Conservation (phyloP, 2,888 invertebrate species). For the Omphaloscelis lunosa region DNA sequence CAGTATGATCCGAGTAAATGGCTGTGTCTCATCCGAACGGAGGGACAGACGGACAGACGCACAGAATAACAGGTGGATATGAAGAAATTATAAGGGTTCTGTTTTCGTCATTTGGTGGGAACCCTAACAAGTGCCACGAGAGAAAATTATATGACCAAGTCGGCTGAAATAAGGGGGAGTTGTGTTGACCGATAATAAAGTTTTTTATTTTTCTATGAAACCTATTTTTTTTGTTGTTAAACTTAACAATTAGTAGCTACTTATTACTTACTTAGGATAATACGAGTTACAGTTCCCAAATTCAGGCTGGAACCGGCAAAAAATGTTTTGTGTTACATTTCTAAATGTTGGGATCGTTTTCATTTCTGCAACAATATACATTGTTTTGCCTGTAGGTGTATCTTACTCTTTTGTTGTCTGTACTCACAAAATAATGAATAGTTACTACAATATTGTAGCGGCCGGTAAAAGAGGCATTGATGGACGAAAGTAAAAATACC, state of each 20-base stretch:
- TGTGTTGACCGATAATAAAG: too few species aligned
- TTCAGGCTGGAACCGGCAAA: conserved; percentile 80
- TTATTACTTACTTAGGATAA: conserved; percentile 69
- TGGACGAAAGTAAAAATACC: neutral
- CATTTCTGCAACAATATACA: conserved; percentile 61
- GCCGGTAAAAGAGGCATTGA: neutral
- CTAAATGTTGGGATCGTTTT: conserved; percentile 46
- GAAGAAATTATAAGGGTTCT: neutral
- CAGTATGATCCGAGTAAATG: too few species aligned
- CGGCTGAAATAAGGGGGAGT: too few species aligned
- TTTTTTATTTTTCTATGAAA: too few species aligned
- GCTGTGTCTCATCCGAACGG: too few species aligned
- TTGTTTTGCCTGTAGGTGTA: neutral
- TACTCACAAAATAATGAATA: neutral
- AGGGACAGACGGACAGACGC: neutral
- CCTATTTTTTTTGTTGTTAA: too few species aligned
- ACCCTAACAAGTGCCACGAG: too few species aligned
- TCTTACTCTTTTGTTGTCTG: neutral
- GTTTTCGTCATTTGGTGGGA: neutral
- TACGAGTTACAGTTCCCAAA: conserved; percentile 80
- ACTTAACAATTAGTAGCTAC: neutral
- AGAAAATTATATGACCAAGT: too few species aligned
- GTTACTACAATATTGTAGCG: neutral
- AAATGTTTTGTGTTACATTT: conserved; percentile 64
- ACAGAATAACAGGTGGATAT: neutral